These are phyloP conservation scores for Epinotia nisella DNA, from an alignment of 2,888 invertebrate genomes.

Conservation along the genomic window DNA sequence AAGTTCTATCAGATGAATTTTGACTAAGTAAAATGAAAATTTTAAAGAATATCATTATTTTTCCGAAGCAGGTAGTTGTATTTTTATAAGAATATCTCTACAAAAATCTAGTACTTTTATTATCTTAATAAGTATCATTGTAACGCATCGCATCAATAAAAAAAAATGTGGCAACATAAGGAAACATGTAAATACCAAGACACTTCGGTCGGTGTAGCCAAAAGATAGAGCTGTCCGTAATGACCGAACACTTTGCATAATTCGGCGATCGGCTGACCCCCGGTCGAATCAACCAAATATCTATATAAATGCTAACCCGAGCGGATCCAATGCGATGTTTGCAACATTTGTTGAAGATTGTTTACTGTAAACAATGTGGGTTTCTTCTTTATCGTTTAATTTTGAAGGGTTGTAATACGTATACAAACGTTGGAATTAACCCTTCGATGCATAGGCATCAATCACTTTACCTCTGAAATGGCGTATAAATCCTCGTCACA, in stretches of 20 bases:
- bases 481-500: too few relatives aligned
- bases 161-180: too few relatives aligned
- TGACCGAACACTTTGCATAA: conserved; percentile 82
- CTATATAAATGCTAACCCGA: conserved; percentile 40
- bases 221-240: conserved; percentile 72
- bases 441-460: too few relatives aligned
- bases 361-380: conserved; percentile 20
- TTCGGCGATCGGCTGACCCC: conserved; percentile 76
- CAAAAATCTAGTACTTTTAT: too few relatives aligned
- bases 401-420: not conserved
- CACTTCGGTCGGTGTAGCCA: conserved; percentile 35
- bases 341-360: conserved; percentile 41
- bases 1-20: too few relatives aligned
- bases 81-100: too few relatives aligned
- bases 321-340: conserved; percentile 22
- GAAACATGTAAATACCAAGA: conserved; percentile 61
- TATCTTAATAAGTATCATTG: too few relatives aligned
- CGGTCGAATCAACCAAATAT: conserved; percentile 46
- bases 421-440: not conserved
- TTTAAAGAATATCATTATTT: too few relatives aligned
- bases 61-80: too few relatives aligned
- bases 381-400: not conserved
- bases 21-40: not conserved
- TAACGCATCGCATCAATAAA: not conserved
- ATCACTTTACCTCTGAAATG: too few relatives aligned